These are phyloP conservation scores for Ruditapes philippinarum DNA, from an alignment of 1,140 invertebrate species.

Conservation along the genomic window DNA sequence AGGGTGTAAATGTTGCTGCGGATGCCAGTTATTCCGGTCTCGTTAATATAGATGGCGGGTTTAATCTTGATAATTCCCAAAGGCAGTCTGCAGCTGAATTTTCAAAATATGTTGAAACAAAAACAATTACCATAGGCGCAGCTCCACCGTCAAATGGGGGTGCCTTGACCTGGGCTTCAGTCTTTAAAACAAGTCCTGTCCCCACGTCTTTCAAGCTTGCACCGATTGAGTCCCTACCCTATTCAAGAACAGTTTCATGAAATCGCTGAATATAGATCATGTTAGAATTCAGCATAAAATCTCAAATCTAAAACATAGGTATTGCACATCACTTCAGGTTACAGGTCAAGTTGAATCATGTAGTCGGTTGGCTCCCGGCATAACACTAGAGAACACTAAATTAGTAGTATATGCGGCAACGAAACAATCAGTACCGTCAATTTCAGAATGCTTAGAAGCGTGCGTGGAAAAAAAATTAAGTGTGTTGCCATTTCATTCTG, in stretches of 20 bases:
- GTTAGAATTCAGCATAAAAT: neutral
- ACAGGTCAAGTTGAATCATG: no score
- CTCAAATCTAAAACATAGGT: neutral
- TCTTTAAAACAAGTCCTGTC: constrained; percentile 11
- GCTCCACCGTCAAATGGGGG: constrained; percentile 44
- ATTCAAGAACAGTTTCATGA: neutral
- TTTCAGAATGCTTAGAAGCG: no score
- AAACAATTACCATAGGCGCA: constrained; percentile 28
- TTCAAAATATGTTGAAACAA: constrained; percentile 21
- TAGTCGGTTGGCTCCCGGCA: no score
- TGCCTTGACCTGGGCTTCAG: constrained; percentile 39
- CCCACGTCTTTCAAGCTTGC: neutral
- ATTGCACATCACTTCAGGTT: no score
- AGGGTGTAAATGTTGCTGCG: constrained; percentile 7
- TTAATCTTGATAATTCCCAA: constrained; percentile 9
- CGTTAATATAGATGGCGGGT: constrained; percentile 27
- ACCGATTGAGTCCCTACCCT: neutral
- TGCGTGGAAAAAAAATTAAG: no score
- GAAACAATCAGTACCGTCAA: no score
- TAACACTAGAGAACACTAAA: no score
- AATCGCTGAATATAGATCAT: neutral
- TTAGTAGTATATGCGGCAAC: no score
- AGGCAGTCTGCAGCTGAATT: neutral
- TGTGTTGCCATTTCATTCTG: no score
- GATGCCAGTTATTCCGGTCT: constrained; percentile 38